phyloP scores from a whole-genome alignment of 2,113 vertebrate species.

The Neogale vison region DNA sequence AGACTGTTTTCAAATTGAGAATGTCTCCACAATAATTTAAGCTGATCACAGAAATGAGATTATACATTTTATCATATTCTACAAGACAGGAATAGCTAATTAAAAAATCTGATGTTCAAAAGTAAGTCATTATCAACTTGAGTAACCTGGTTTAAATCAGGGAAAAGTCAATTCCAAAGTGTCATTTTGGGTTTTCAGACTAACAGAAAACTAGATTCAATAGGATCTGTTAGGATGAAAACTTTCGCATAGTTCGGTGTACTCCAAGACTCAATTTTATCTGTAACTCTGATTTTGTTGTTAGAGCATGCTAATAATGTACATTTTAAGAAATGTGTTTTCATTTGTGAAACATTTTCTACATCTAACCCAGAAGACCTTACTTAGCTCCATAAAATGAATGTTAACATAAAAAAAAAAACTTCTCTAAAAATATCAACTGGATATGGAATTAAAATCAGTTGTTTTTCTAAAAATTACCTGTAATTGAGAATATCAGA shows the following conservation, averaged over 20 bases:
- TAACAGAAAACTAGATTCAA: not conserved
- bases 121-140: not conserved
- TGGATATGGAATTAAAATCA: not conserved
- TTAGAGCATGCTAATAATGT: not conserved
- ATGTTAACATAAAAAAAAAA: not conserved
- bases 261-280: not conserved
- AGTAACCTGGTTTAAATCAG: not conserved
- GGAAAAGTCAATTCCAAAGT: not conserved
- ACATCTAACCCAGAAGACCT: not conserved
- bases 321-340: not conserved
- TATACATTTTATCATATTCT: not conserved
- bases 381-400: slow-evolving; percentile 44
- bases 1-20: slow-evolving; percentile 3
- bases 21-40: not conserved
- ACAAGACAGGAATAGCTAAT: not conserved
- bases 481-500: slow-evolving; percentile 94
- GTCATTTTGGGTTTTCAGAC: not conserved
- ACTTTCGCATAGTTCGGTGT: not conserved
- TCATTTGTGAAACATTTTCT: not conserved
- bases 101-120: not conserved
- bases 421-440: not conserved
- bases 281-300: not conserved
- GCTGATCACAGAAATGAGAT: not conserved
- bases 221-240: not conserved
- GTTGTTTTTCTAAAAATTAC: slow-evolving; percentile 80